Evolutionary conservation across 2,888 invertebrate genomes (phyloP).

Genomic region (Colostygia pectinataria): DNA sequence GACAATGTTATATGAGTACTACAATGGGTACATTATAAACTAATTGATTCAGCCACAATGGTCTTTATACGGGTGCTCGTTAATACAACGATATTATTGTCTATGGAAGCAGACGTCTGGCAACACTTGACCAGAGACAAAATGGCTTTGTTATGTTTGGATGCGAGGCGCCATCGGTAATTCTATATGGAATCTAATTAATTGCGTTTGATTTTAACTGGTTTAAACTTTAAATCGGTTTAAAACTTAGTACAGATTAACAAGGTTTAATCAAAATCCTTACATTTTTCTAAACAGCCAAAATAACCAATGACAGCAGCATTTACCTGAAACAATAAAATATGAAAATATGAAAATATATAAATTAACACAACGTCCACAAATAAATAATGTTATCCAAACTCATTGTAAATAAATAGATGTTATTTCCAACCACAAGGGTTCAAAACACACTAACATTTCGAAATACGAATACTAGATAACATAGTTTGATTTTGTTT

Average conservation of each 20-base stretch:
- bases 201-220: constrained; percentile 40
- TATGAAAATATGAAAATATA: no score
- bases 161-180: constrained; percentile 79
- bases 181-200: constrained; percentile 54
- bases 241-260: no score
- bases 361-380: no score
- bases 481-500: not conserved
- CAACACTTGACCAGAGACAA: constrained; percentile 81
- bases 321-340: constrained; percentile 32
- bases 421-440: no score
- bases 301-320: no score
- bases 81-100: constrained; percentile 77
- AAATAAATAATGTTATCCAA: no score
- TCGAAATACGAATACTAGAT: no score
- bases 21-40: constrained; percentile 79
- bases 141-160: constrained; percentile 77
- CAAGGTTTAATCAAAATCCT: no score
- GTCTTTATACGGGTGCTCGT: constrained; percentile 65
- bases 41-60: constrained; percentile 81
- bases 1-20: constrained; percentile 77
- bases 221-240: no score
- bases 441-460: no score
- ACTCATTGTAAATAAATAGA: no score
- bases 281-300: no score
- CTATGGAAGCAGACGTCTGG: constrained; percentile 78